Evolutionary conservation across 2,113 vertebrate species (phyloP), one percentile per base, ranked within the genome.

Genomic region (Tautogolabrus adspersus): DNA sequence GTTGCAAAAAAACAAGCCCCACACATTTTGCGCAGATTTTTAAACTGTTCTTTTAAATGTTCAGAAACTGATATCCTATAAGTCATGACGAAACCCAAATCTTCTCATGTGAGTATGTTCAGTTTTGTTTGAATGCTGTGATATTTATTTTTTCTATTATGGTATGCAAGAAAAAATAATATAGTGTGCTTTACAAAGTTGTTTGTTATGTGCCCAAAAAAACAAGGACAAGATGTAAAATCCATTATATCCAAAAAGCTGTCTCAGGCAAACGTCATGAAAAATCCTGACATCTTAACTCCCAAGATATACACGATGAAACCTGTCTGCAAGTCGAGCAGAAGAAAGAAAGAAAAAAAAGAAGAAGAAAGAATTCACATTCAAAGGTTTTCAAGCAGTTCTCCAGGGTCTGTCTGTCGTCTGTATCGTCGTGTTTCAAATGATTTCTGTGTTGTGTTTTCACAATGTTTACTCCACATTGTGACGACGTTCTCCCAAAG

Each of bases 361-460:
- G 11, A 70, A 71, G 56, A 66, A 73, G 11, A 76, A 88, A 75
- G 55, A 66, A 23, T 81, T 75, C 21, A 47, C 18, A 65, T 85
- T 81, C 54, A 72, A 58, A 85, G 55, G 76, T 75, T 40, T 82
- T 46, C 23, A 70, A 76, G 60, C 26, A 12, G 44, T n/a, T 74
- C 72, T 75, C 70, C 37, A 51, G 83, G 78, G 64, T 82, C 56
- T 54, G 66, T 72, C 66, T 71, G 12, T 77, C 81, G 52, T 84
- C 40, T 79, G 63, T 54, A 57, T 47, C 4, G 0, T 52, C 40
- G 15, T 15, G 47, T 71, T 85, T 74, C 54, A 42, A 61, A 46
- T 46, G 44, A 77, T 85, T 70, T 66, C 64, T 62, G 40, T 59
- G 66, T 79, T 55, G 40, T 15, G 38, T 61, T 56, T 60, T 69